Evolutionary conservation across 2,797 vertebrate species (phyloP).

Genomic region (Momotus momota): DNA sequence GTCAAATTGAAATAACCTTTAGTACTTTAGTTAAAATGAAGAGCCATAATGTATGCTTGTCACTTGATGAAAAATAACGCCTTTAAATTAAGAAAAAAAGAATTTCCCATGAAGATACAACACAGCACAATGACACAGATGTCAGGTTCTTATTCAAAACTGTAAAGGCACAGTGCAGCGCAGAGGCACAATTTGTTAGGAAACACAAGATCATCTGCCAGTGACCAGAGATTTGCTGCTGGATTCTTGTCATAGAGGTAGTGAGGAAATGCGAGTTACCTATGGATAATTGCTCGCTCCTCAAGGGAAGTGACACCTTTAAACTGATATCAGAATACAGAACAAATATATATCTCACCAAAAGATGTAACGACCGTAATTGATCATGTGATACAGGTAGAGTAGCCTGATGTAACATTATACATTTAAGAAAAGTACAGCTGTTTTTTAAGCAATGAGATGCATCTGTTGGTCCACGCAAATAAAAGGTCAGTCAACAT

Average conservation of each 20-base stretch:
- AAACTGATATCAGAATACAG: slow-evolving; percentile 57
- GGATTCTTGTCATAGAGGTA: slow-evolving; percentile 43
- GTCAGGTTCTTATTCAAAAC: slow-evolving; percentile 76
- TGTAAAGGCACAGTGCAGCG: slow-evolving; percentile 34
- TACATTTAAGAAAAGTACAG: not conserved
- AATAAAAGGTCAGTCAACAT: not conserved
- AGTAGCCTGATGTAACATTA: not conserved
- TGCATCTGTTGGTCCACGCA: not conserved
- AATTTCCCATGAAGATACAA: slow-evolving; percentile 27
- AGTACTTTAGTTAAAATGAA: slow-evolving; percentile 75
- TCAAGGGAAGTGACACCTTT: slow-evolving; percentile 61
- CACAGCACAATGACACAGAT: slow-evolving; percentile 42
- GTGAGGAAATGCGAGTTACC: slow-evolving; percentile 60
- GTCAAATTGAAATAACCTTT: slow-evolving; percentile 83
- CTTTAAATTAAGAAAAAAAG: slow-evolving; percentile 74
- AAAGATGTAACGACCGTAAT: not conserved
- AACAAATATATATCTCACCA: slow-evolving; percentile 11
- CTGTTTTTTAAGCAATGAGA: not conserved
- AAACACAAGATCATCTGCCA: slow-evolving; percentile 55
- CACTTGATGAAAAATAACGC: slow-evolving; percentile 67
- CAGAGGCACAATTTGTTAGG: slow-evolving; percentile 58
- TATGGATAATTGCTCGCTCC: slow-evolving; percentile 65
- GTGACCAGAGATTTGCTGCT: slow-evolving; percentile 66
- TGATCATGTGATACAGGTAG: not conserved
- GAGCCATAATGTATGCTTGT: slow-evolving; percentile 73